These are phyloP conservation scores for Keiferia lycopersicella DNA, from an alignment of 2,888 invertebrate species.

Conservation along the genomic window DNA sequence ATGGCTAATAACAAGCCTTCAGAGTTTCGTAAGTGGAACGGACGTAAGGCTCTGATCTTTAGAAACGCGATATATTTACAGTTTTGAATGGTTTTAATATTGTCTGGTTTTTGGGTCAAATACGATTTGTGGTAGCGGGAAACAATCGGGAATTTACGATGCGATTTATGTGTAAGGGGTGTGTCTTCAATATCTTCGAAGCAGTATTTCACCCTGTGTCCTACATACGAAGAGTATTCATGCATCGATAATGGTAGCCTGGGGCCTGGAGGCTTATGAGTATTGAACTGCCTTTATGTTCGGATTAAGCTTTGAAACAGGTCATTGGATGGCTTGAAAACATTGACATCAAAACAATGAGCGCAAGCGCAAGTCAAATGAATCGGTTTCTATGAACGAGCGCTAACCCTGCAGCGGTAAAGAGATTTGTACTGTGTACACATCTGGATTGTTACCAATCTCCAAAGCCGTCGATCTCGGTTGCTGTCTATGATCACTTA, in stretches of 20 bases:
- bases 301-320: slow-evolving; percentile 22
- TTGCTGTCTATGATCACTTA: no score
- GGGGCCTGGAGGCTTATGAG: slow-evolving; percentile 1
- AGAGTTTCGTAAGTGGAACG: slow-evolving; percentile 71
- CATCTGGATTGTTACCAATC: background rate
- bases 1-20: slow-evolving; percentile 68
- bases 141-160: slow-evolving; percentile 21
- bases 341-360: slow-evolving; percentile 27
- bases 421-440: background rate
- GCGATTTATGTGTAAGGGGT: slow-evolving; percentile 15
- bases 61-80: slow-evolving; percentile 56
- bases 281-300: slow-evolving; percentile 13
- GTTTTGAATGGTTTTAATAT: slow-evolving; percentile 49
- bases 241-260: slow-evolving; percentile 3
- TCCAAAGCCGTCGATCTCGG: no score
- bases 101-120: slow-evolving; percentile 44
- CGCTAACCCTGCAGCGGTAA: slow-evolving; percentile 25
- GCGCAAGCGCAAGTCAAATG: slow-evolving; percentile 35
- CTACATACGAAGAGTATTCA: background rate
- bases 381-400: slow-evolving; percentile 40
- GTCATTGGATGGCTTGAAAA: slow-evolving; percentile 22
- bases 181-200: background rate
- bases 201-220: background rate
- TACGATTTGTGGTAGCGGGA: slow-evolving; percentile 28
- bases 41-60: slow-evolving; percentile 49